Percentiles rank a stretch among this genome's conserved stretches.
phyloP scores from a whole-genome alignment of 2,113 vertebrate species.

The Calidris pygmaea region DNA sequence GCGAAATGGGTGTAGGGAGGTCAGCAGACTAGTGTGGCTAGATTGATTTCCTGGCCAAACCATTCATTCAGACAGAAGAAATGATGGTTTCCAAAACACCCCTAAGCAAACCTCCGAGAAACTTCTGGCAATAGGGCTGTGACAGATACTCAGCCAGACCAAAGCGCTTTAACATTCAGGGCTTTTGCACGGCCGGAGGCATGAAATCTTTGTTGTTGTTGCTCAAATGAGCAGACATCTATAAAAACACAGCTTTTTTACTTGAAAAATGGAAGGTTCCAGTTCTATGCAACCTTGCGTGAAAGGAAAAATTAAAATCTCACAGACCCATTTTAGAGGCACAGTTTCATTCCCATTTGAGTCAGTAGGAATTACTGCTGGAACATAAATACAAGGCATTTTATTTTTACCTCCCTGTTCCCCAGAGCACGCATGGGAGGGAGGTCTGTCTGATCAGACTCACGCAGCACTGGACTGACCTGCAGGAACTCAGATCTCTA shows the following conservation, averaged over 20 bases:
- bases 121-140: conserved; percentile 27
- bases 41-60: conserved; percentile 58
- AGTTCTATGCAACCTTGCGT: background rate
- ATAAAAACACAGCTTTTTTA: conserved; percentile 10
- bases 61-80: conserved; percentile 55
- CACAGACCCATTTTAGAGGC: background rate
- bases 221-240: background rate
- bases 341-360: background rate
- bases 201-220: background rate
- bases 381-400: background rate
- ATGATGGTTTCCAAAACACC: conserved; percentile 48
- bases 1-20: background rate
- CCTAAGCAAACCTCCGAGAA: conserved; percentile 44
- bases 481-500: background rate
- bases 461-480: background rate
- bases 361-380: background rate
- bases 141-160: background rate
- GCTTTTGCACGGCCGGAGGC: background rate
- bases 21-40: conserved; percentile 45
- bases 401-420: conserved; percentile 32
- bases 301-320: background rate
- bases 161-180: conserved; percentile 4
- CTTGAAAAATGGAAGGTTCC: conserved; percentile 3
- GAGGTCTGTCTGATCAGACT: background rate
- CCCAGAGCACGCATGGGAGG: background rate